Percentiles rank a stretch among this genome's conserved stretches.
Evolutionary conservation across 2,888 invertebrate genomes (phyloP).

Genomic region (Chironomus tentans): DNA sequence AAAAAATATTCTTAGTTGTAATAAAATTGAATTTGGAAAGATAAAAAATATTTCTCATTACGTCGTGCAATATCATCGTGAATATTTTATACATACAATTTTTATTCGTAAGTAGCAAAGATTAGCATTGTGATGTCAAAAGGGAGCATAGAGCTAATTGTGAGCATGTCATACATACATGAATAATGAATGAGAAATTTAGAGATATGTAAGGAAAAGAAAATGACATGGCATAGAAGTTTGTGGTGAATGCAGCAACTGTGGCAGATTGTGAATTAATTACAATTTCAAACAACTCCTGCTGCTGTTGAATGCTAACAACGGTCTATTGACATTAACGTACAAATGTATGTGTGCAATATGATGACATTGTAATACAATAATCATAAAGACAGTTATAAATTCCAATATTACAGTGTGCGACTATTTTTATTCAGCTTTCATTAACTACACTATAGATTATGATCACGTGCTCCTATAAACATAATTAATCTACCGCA

Average conservation of each 20-base stretch:
- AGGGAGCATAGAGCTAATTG: background rate
- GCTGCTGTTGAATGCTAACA: background rate
- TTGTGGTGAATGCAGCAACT: background rate
- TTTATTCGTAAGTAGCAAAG: too few relatives aligned
- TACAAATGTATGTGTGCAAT: too few relatives aligned
- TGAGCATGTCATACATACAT: background rate
- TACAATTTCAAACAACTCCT: background rate
- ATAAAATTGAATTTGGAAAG: too few relatives aligned
- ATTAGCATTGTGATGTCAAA: background rate
- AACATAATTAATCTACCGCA: too few relatives aligned
- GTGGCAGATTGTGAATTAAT: background rate
- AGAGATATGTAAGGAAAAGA: background rate
- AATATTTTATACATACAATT: too few relatives aligned
- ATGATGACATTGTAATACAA: background rate
- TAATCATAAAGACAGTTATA: background rate
- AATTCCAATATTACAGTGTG: too few relatives aligned
- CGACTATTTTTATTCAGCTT: too few relatives aligned
- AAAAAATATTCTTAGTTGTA: too few relatives aligned
- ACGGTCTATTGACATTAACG: background rate
- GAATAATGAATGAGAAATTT: background rate
- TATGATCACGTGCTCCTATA: too few relatives aligned
- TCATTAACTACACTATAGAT: too few relatives aligned
- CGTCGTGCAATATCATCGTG: too few relatives aligned
- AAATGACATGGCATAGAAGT: background rate
- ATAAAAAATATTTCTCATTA: too few relatives aligned